Evolutionary conservation across 2,888 invertebrate species (phyloP), one percentile per base, ranked within the genome.

Genomic region (Poecilus cupreus): DNA sequence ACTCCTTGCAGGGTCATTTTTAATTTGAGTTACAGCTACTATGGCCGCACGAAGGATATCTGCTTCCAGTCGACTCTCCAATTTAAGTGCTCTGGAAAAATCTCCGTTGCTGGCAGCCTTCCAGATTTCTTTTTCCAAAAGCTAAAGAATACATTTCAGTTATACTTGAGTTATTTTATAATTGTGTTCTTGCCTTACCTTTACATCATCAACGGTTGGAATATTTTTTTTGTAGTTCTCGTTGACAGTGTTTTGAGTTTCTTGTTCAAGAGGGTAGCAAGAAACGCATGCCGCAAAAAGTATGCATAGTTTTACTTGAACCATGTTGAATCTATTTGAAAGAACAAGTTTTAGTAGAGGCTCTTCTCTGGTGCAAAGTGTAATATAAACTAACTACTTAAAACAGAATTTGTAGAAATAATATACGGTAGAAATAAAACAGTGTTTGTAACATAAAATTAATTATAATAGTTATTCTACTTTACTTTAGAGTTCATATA

Each of bases 51-150:
- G 54, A 1, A 80, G 16, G 20, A 80, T 39, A 39, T 80, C 80
- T 0, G 54, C 24, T 74, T 80, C 72, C 11, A 80, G 20, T 11
- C 57, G 72, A 24, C 43, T 72, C 18, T 80, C 72, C n/a, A 80
- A 39, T 37, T 43, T 72, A 6, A 80, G 11, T 11, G 80, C 80
- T 80, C 13, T 54, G 13, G 39, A 18, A 1, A 80, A 51, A 16
- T 80, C 43, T 18, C 80, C 80, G n/a, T 11, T 32, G 26, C 54
- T 72, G 0, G 74, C 72, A 10, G 80, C 72, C 26, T 80, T 72
- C 72, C 80, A 74, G 11, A 80, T 74, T 72, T 80, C 72, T 54
- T 72, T 72, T 80, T 80, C 80, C 39, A 80, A 13, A 11, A 37
- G 20, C 80, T 80, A 6, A 32, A 64, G 10, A 20, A 54, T 10